Base-by-base conservation (phyloP, 2,113 vertebrate species). In the Eurypyga helias region DNA sequence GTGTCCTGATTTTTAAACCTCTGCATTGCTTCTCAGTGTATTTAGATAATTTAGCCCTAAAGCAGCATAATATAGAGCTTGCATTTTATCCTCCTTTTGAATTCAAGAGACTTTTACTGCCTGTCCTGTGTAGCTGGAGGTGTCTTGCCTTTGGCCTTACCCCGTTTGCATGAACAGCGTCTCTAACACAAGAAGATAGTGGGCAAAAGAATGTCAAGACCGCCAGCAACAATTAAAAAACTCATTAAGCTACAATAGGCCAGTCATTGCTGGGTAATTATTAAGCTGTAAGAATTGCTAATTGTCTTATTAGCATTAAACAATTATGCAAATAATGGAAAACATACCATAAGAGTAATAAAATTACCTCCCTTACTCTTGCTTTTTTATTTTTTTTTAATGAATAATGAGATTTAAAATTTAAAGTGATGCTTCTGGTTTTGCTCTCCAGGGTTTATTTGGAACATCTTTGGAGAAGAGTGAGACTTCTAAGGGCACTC, bases 291-390 rank as follows among this genome's bases (percentile, higher is more conserved):
- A 96, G 87, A 97, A 97, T 96, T 89, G 79, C 88, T 97, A 97
- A 97, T 94, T 95, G 95, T 97, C 96, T 95, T 98, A 97, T 97
- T 97, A 98, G 96, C 95, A 97, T 96, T 97, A 92, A 95, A 91
- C 92, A 97, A 94, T 98, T 98, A 98, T 96, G 97, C 96, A 97
- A 97, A 98, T 94, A 97, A 92, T 51, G 71, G 89, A 97, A 98
- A 97, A 97, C 95, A 95, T 93, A 86, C 69, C 43, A 29, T 93
- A 96, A 95, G 77, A 93, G 82, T 95, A 96, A 96, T 89, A 95
- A 94, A 97, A 96, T 91, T 34, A 78, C 89, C 64, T 94, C 29
- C 16, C 13, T 77, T 25, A 76, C 20, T 78, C 8, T 29, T 9
- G 13, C 6, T 26, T 1, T 25, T 2, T 55, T 1, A 19, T 8